A percentile compares a stretch with the other conserved stretches of the same genome.
Evolutionary conservation across 2,888 invertebrate genomes (phyloP).

Genomic region (Drosophila parthenogenetica): DNA sequence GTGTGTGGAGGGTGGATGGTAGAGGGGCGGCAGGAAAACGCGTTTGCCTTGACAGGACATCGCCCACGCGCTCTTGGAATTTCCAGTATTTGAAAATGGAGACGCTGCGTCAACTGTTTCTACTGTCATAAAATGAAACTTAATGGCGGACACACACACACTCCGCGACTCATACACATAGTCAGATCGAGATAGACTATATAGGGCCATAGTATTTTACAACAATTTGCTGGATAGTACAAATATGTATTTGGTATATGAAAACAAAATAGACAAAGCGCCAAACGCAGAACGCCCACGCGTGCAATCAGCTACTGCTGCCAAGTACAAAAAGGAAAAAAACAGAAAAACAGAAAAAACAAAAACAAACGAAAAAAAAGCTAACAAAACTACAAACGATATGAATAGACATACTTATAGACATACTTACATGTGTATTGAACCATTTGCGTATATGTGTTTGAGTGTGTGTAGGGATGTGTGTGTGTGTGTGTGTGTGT

Average conservation of each 20-base stretch:
- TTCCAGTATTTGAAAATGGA: constrained; percentile 73
- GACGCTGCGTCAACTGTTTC: constrained; percentile 80
- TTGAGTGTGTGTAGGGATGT: constrained; percentile 35
- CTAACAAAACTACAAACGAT: constrained; percentile 43
- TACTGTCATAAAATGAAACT: constrained; percentile 78
- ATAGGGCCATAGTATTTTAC: constrained; percentile 64
- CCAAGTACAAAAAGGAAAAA: constrained; percentile 44
- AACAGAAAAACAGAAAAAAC: constrained; percentile 57
- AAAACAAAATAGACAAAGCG: constrained; percentile 38
- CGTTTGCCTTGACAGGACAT: constrained; percentile 50
- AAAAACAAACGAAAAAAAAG: constrained; percentile 36
- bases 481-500: constrained; percentile 27
- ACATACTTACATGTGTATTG: constrained; percentile 21
- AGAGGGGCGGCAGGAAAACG: not conserved
- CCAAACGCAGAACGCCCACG: constrained; percentile 68
- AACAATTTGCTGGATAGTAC: constrained; percentile 70
- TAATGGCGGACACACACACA: constrained; percentile 62
- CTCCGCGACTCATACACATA: constrained; percentile 2
- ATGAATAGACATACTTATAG: constrained; percentile 28
- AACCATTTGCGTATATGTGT: constrained; percentile 30
- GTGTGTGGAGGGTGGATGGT: not conserved
- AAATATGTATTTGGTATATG: constrained; percentile 74
- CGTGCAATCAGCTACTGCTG: constrained; percentile 69
- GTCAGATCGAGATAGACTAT: constrained; percentile 37
- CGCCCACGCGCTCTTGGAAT: constrained; percentile 44